Evolutionary conservation across 37 sponge, comb jelly and placozoan species (phyloP).

Genomic region (Beroe forskalii): DNA sequence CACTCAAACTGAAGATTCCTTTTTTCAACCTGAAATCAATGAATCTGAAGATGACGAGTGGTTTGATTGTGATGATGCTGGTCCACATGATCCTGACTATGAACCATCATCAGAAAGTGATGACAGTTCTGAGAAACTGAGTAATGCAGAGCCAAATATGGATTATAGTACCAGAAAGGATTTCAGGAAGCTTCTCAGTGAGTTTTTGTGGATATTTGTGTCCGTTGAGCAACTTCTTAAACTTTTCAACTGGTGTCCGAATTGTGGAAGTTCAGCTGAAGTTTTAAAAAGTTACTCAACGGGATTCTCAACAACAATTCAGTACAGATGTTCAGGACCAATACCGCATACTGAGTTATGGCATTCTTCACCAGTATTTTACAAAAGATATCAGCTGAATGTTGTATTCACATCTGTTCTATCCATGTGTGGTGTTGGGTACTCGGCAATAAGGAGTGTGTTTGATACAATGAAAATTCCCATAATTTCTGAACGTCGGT

Average conservation of each 20-base stretch:
- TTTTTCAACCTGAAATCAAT: too few species aligned
- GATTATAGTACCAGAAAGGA: too few species aligned
- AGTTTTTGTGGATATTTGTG: slow-evolving; percentile 3
- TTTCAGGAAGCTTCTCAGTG: too few species aligned
- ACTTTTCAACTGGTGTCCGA: slow-evolving; percentile 4
- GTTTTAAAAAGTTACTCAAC: background rate
- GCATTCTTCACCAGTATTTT: background rate
- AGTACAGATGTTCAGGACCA: background rate
- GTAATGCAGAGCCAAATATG: too few species aligned
- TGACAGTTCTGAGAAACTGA: too few species aligned
- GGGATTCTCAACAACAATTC: slow-evolving; percentile 3
- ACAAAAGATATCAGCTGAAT: slow-evolving; percentile 1
- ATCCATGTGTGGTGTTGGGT: background rate
- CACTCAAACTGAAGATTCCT: too few species aligned
- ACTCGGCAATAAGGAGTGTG: background rate
- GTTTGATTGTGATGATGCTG: too few species aligned
- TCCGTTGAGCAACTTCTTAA: background rate
- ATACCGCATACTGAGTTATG: background rate
- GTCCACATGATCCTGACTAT: too few species aligned
- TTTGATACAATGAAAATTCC: slow-evolving; percentile 11
- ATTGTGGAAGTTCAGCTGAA: background rate
- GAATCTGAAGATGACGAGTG: too few species aligned
- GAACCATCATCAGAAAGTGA: too few species aligned
- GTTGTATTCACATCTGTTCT: background rate
- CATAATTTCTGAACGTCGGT: background rate